phyloP scores from a whole-genome alignment of 2,888 invertebrate genomes.

The Dorcus parallelipipedus region DNA sequence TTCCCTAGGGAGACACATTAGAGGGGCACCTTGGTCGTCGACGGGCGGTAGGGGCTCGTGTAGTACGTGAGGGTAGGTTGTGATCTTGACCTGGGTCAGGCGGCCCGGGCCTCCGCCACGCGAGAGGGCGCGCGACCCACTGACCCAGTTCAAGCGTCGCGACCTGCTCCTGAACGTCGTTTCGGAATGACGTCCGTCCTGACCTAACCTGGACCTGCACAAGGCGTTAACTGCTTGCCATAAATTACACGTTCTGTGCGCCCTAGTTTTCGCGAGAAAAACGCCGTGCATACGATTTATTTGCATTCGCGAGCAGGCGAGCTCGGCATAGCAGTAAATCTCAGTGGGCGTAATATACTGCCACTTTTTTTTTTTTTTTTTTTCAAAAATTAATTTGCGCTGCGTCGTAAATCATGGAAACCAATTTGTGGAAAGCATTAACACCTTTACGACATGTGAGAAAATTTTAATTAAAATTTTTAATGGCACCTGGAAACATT shows the following conservation, averaged over 20 bases:
- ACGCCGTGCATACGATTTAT: too few relatives aligned
- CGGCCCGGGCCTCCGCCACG: constrained; percentile 21
- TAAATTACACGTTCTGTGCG: neutral
- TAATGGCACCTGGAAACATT: too few relatives aligned
- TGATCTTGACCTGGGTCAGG: constrained; percentile 22
- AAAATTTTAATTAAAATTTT: too few relatives aligned
- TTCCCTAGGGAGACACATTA: neutral
- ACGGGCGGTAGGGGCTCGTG: neutral
- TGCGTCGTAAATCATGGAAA: too few relatives aligned
- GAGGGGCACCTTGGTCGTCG: neutral
- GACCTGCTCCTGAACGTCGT: neutral
- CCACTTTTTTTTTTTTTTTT: too few relatives aligned
- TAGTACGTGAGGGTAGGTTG: constrained; percentile 15
- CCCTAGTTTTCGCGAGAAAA: neutral
- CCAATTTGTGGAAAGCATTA: too few relatives aligned
- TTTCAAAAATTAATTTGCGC: too few relatives aligned
- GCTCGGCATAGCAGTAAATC: too few relatives aligned
- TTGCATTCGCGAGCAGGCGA: too few relatives aligned
- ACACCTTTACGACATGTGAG: too few relatives aligned
- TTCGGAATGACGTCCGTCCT: neutral
- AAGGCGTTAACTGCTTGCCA: neutral
- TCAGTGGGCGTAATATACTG: too few relatives aligned
- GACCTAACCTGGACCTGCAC: constrained; percentile 3
- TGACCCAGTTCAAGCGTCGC: constrained; percentile 24
- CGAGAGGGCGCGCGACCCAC: constrained; percentile 23